Percentiles rank a stretch among this genome's conserved stretches.
phyloP scores from a whole-genome alignment of 1,140 invertebrate genomes.

The Drosophila mojavensis region DNA sequence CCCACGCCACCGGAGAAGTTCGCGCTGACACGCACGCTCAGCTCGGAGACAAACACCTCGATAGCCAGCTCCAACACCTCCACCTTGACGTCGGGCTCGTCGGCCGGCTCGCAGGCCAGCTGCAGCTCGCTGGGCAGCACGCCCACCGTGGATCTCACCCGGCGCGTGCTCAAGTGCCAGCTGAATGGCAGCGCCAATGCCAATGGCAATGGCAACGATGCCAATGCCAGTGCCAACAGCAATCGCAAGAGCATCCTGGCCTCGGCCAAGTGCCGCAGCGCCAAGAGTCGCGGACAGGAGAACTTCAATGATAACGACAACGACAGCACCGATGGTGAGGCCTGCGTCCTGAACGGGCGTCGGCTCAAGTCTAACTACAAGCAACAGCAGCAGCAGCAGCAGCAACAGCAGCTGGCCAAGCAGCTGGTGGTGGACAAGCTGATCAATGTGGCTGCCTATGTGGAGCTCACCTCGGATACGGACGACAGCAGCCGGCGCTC shows the following conservation, averaged over 20 bases:
- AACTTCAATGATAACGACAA: constrained; percentile 72
- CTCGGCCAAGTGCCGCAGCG: constrained; percentile 93
- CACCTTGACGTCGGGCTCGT: constrained; percentile 86
- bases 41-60: constrained; percentile 87
- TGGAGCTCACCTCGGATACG: constrained; percentile 82
- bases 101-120: constrained; percentile 87
- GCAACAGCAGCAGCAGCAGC: constrained; percentile 46
- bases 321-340: constrained; percentile 83
- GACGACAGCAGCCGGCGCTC: constrained; percentile 80
- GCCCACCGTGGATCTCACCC: constrained; percentile 85
- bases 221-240: constrained; percentile 77
- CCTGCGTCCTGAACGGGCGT: constrained; percentile 64
- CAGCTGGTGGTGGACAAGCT: constrained; percentile 80
- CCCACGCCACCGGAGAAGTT: constrained; percentile 84
- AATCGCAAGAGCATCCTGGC: constrained; percentile 94
- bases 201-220: constrained; percentile 84
- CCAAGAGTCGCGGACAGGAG: constrained; percentile 81
- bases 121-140: constrained; percentile 87
- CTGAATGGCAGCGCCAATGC: constrained; percentile 69
- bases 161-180: constrained; percentile 87
- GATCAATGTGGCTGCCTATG: constrained; percentile 83
- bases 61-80: constrained; percentile 87
- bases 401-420: constrained; percentile 36
- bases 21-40: constrained; percentile 85
- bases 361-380: constrained; percentile 79